Conservation (phyloP, 2,113 vertebrate genomes). For the Odobenus rosmarus region DNA sequence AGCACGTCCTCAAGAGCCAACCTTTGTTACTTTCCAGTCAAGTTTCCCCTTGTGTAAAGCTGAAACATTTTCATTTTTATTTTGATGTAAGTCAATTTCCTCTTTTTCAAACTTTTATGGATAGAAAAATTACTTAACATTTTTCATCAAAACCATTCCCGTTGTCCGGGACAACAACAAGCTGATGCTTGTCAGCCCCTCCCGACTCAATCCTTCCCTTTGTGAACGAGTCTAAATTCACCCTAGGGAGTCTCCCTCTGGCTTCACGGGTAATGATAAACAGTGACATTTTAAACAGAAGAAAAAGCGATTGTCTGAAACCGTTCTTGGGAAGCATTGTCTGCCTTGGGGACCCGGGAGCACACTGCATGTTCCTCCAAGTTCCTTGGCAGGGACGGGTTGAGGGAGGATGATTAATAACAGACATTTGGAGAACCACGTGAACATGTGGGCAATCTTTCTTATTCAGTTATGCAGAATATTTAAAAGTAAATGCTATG, state of each 20-base stretch:
- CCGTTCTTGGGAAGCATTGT: accelerated
- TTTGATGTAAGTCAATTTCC: constrained; percentile 42
- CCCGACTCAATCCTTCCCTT: no score
- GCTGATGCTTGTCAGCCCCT: accelerated
- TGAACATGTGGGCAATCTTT: accelerated
- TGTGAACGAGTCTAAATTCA: accelerated
- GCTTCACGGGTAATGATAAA: accelerated
- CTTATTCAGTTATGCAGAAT: accelerated
- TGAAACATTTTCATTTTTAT: neutral
- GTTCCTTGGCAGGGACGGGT: accelerated
- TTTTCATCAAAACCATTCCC: neutral
- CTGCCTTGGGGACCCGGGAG: no score
- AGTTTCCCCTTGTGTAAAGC: neutral
- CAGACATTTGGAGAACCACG: accelerated
- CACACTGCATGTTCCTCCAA: accelerated
- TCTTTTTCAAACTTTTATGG: neutral
- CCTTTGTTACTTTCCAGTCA: neutral
- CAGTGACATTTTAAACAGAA: accelerated
- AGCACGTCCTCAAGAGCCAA: accelerated
- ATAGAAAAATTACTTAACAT: neutral
- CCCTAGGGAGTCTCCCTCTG: neutral
- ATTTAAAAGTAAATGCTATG: accelerated
- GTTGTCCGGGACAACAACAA: accelerated
- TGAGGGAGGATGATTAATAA: accelerated
- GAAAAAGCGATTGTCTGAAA: no score